Conservation (phyloP, 2,888 invertebrate genomes). For the Meghimatium bilineatum region DNA sequence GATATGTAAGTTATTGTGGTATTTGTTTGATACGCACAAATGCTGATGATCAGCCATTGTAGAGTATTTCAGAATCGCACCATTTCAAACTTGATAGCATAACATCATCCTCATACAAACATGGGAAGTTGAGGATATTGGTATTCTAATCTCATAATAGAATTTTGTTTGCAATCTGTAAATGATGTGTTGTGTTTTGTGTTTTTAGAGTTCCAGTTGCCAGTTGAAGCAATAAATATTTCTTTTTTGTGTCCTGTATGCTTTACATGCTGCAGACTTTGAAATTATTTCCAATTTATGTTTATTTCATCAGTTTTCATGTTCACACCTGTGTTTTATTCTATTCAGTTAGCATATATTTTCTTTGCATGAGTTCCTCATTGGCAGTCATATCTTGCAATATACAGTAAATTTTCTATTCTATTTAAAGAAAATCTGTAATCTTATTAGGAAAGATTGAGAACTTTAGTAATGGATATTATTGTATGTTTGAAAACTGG, state of each 20-base stretch:
- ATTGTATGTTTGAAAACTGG: too few relatives aligned
- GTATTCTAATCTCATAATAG: background rate
- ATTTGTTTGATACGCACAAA: background rate
- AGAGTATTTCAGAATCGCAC: background rate
- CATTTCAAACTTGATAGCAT: background rate
- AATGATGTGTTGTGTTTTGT: background rate
- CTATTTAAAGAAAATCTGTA: too few relatives aligned
- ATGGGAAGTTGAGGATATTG: background rate
- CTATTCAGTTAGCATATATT: background rate
- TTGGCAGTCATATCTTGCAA: too few relatives aligned
- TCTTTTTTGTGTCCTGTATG: background rate
- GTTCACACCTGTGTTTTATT: background rate
- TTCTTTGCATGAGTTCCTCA: background rate
- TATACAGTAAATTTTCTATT: too few relatives aligned
- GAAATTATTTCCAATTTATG: background rate
- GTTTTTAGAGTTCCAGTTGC: background rate
- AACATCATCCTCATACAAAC: background rate
- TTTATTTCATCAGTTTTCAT: background rate
- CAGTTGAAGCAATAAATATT: background rate
- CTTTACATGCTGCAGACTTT: background rate
- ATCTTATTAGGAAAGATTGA: too few relatives aligned
- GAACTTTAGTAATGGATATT: too few relatives aligned
- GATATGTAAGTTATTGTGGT: background rate
- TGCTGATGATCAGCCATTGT: background rate
- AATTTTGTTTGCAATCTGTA: background rate